phyloP scores from a whole-genome alignment of 2,113 vertebrate genomes.

The Verasper variegatus region DNA sequence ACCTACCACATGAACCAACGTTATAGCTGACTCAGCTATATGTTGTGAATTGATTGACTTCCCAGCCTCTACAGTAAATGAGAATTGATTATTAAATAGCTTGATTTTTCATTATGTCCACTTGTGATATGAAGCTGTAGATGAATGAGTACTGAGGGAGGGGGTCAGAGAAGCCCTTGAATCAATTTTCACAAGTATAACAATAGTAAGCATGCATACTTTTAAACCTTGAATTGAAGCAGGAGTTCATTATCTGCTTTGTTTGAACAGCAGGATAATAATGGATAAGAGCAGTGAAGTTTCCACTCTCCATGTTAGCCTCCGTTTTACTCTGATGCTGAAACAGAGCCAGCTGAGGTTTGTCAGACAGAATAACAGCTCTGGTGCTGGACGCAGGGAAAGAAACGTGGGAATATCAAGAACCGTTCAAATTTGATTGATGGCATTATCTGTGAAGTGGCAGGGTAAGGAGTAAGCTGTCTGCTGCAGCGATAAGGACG shows the following conservation, averaged over 20 bases:
- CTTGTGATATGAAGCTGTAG: constrained; percentile 16
- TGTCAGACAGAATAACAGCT: constrained; percentile 40
- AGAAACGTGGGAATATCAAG: constrained; percentile 51
- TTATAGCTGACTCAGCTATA: not conserved
- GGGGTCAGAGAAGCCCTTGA: not conserved
- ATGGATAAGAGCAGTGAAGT: not conserved
- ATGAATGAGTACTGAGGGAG: constrained; percentile 1
- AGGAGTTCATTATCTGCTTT: not conserved
- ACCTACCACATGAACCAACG: constrained; percentile 15
- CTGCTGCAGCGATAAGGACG: constrained; percentile 62
- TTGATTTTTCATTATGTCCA: constrained; percentile 31
- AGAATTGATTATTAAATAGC: constrained; percentile 51
- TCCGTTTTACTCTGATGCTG: not conserved
- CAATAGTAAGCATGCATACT: not conserved
- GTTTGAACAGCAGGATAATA: not conserved
- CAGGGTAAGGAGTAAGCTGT: constrained; percentile 59
- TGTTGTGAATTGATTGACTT: constrained; percentile 34
- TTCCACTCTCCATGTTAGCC: not conserved
- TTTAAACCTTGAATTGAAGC: not conserved
- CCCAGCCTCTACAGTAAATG: constrained; percentile 37
- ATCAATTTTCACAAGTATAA: not conserved
- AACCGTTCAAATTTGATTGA: constrained; percentile 58
- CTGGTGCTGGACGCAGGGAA: constrained; percentile 26
- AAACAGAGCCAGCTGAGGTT: constrained; percentile 32
- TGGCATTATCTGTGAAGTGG: constrained; percentile 57